These are phyloP conservation scores for Fissipunctia ypsillon DNA, from an alignment of 2,888 invertebrate species.

Conservation along the genomic window DNA sequence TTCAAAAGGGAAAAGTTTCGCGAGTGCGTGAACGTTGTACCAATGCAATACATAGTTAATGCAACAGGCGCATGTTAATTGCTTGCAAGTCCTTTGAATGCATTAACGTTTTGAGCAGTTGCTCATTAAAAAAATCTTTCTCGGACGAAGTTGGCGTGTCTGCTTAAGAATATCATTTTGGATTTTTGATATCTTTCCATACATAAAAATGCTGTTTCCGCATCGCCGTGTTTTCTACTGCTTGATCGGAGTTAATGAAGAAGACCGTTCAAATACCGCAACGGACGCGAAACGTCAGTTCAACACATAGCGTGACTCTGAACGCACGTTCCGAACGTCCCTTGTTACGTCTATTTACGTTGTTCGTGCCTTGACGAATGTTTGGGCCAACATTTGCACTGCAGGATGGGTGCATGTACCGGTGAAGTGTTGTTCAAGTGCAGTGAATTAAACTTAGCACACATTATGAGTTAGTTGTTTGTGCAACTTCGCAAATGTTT, in stretches of 20 bases:
- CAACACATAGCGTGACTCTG: slow-evolving; percentile 78
- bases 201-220: slow-evolving; percentile 55
- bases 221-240: slow-evolving; percentile 68
- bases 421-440: slow-evolving; percentile 83
- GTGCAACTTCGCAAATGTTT: slow-evolving; percentile 82
- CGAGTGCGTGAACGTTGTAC: slow-evolving; percentile 65
- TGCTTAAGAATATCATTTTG: slow-evolving; percentile 7
- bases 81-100: slow-evolving; percentile 38
- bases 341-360: slow-evolving; percentile 80
- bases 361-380: slow-evolving; percentile 74
- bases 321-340: slow-evolving; percentile 81
- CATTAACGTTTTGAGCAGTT: slow-evolving; percentile 13
- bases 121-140: slow-evolving; percentile 20
- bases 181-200: slow-evolving; percentile 33
- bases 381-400: slow-evolving; percentile 78
- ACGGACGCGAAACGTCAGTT: slow-evolving; percentile 78
- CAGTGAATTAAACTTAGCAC: slow-evolving; percentile 78
- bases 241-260: slow-evolving; percentile 77
- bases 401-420: slow-evolving; percentile 79
- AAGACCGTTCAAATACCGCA: slow-evolving; percentile 75
- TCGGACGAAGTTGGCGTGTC: not conserved
- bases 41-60: slow-evolving; percentile 55
- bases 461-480: slow-evolving; percentile 81
- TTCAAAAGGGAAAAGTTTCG: slow-evolving; percentile 80
- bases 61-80: slow-evolving; percentile 52